A percentile compares a stretch with the other conserved stretches of the same genome.
phyloP scores from a whole-genome alignment of 2,113 vertebrate genomes.

The Paradoxurus hermaphroditus region DNA sequence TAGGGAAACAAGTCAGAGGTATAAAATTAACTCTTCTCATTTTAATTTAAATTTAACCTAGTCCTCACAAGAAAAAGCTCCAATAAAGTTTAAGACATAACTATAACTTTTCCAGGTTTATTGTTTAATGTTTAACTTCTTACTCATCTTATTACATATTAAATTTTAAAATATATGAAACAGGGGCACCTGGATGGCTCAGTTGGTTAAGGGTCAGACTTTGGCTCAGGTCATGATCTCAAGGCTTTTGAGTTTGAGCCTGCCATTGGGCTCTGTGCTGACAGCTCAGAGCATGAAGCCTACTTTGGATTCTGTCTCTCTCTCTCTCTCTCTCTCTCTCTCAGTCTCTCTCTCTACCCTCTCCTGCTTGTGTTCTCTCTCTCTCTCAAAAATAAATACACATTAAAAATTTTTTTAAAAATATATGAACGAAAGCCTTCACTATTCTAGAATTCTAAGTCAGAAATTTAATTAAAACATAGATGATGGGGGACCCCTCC shows the following conservation, averaged over 20 bases:
- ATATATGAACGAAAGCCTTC: background rate
- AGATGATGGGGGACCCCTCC: background rate
- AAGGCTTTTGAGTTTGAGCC: too few relatives aligned
- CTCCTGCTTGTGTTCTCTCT: too few relatives aligned
- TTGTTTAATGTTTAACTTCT: background rate
- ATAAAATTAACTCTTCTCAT: background rate
- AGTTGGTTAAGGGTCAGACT: too few relatives aligned
- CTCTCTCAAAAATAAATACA: too few relatives aligned
- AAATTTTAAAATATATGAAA: conserved; percentile 5
- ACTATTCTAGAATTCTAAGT: background rate
- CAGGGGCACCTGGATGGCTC: too few relatives aligned
- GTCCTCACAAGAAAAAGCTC: background rate
- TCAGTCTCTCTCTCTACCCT: too few relatives aligned
- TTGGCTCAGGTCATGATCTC: too few relatives aligned
- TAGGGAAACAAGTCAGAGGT: background rate
- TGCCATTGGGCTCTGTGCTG: too few relatives aligned
- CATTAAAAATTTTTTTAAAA: too few relatives aligned
- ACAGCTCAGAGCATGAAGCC: too few relatives aligned
- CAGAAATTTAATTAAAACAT: background rate
- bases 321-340: too few relatives aligned
- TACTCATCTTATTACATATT: background rate
- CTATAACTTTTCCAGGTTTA: background rate
- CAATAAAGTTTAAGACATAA: background rate
- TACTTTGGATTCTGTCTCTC: too few relatives aligned
- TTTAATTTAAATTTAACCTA: conserved; percentile 30